Evolutionary conservation across 2,888 invertebrate species (phyloP), one percentile per base, ranked within the genome.

Genomic region (Sycophila texana): DNA sequence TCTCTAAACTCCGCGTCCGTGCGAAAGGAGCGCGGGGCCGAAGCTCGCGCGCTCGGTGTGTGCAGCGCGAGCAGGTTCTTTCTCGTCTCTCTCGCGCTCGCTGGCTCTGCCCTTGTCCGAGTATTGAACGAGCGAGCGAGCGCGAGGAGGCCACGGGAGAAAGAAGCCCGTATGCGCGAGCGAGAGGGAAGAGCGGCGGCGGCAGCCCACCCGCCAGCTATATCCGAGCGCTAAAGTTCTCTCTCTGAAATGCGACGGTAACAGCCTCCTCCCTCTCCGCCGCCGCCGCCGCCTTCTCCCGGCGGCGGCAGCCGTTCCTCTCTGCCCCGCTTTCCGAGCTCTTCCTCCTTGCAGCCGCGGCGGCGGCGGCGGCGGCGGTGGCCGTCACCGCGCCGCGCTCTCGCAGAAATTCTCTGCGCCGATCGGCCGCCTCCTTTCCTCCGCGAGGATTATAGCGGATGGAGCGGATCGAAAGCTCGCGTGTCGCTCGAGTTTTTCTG

Each of bases 121-220:
- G 88, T 88, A 88, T 88, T 88, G 88, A 88, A 88, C 88, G 88
- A 87, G 84, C 87, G 87, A 83, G 85, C 85, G 84, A 71, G 57
- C 47, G 74, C 65, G 65, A 20, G 65, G 22, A 39, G 39, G 47
- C 63, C 39, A 47, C 39, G 63, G 47, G 39, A 63, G 63, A 63
- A 47, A 63, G 63, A 63, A 39, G 30, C 63, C 70, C 55, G 85
- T 83, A n/a, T 84, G 79, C 82, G 81, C 73, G 85, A 80, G 71
- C 79, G 78, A 81, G 79, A 74, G 77, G 81, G 78, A 75, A 77
- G 76, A 78, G 79, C 75, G 76, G 75, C 80, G 68, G 84, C 84
- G 86, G 85, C 75, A 74, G 84, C 84, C 84, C 82, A 81, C 78
- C 81, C 80, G 77, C 82, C 85, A 80, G 84, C 86, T 84, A 84